Evolutionary conservation across 2,888 invertebrate species (phyloP).

Genomic region (Melieria omissa): DNA sequence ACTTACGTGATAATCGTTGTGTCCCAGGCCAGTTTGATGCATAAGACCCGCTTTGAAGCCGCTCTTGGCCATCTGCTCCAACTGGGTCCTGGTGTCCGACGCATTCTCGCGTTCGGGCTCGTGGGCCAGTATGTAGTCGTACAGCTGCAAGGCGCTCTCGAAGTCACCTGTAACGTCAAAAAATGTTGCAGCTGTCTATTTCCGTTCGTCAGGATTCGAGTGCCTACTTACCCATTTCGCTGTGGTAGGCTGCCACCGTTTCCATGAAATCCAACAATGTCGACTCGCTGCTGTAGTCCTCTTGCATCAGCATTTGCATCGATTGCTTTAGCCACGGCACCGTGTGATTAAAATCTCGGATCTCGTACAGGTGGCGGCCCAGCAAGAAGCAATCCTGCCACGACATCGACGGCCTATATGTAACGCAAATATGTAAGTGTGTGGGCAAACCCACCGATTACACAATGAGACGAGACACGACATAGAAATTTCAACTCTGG

Average conservation of each 20-base stretch:
- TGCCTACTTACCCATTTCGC: conserved; percentile 52
- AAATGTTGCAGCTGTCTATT: too few relatives aligned
- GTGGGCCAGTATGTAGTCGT: conserved; percentile 82
- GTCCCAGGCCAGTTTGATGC: conserved; percentile 45
- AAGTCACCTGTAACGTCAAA: conserved; percentile 75
- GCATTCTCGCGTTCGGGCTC: conserved; percentile 85
- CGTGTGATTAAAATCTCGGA: conserved; percentile 91
- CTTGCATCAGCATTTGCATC: conserved; percentile 76
- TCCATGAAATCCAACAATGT: conserved; percentile 57
- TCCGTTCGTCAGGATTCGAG: background rate
- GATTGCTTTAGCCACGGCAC: conserved; percentile 95
- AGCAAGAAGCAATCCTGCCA: conserved; percentile 96
- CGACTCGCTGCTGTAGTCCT: conserved; percentile 47
- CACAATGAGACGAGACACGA: too few relatives aligned
- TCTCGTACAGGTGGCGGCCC: conserved; percentile 90
- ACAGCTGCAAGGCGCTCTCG: conserved; percentile 83
- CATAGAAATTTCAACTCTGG: too few relatives aligned
- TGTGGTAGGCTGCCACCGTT: conserved; percentile 54
- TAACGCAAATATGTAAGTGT: background rate
- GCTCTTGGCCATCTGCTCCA: conserved; percentile 78
- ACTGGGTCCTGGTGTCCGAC: conserved; percentile 85
- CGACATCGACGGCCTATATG: conserved; percentile 72
- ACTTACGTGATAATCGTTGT: conserved; percentile 50
- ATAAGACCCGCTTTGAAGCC: conserved; percentile 53
- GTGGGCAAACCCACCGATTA: background rate